A percentile compares a stretch with the other conserved stretches of the same genome.
These are phyloP conservation scores for Yponomeuta plumbellus DNA, from an alignment of 2,888 invertebrate genomes.

Conservation along the genomic window DNA sequence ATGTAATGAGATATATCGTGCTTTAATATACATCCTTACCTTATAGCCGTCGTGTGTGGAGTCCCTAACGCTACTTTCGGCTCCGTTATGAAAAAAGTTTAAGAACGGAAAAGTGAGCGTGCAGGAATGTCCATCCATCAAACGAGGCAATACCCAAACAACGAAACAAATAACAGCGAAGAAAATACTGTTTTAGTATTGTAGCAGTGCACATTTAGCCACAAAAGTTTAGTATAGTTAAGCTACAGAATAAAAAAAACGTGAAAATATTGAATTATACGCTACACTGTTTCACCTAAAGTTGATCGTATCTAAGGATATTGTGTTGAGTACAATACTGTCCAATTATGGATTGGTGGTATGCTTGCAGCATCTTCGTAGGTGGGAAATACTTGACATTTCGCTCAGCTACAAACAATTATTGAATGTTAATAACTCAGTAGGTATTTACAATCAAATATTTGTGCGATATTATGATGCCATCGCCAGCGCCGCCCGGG, in stretches of 20 bases:
- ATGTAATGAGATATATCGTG: no score
- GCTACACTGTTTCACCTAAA: background rate
- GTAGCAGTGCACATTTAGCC: no score
- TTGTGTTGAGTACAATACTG: slow-evolving; percentile 2
- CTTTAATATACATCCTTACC: no score
- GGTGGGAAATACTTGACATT: slow-evolving; percentile 19
- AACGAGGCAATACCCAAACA: background rate
- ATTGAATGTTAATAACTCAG: background rate
- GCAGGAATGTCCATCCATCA: slow-evolving; percentile 32
- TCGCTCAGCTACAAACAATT: slow-evolving; percentile 15
- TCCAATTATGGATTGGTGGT: background rate
- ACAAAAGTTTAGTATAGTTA: no score
- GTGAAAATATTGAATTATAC: no score
- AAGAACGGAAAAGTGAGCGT: slow-evolving; percentile 31
- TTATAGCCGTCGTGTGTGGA: no score
- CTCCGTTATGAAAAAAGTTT: background rate
- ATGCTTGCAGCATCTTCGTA: slow-evolving; percentile 11
- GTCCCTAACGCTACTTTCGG: background rate
- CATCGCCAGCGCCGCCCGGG: background rate
- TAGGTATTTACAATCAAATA: background rate
- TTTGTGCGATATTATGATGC: background rate
- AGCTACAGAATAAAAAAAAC: no score
- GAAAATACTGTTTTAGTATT: no score
- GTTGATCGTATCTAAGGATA: slow-evolving; percentile 4
- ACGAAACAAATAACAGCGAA: background rate